Percentiles rank a stretch among this genome's conserved stretches.
Evolutionary conservation across 2,797 vertebrate genomes (phyloP).

Genomic region (Squalus acanthias): DNA sequence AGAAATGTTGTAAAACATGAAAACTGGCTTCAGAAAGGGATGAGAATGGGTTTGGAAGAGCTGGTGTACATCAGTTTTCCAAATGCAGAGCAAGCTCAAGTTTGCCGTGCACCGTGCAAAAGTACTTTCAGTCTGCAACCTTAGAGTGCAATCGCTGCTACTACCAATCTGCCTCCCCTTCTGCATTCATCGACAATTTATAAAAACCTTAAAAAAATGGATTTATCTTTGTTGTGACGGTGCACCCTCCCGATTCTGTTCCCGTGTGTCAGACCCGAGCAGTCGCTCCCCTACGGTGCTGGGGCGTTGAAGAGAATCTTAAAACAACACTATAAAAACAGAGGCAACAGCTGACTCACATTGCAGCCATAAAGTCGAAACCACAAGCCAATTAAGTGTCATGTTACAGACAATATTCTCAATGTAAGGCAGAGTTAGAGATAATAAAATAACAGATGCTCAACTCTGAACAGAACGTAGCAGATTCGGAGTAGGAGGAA

Average conservation of each 20-base stretch:
- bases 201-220: background rate
- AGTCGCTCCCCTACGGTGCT: background rate
- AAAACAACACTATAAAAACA: background rate
- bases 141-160: background rate
- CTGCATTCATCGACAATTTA: background rate
- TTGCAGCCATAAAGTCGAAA: constrained; percentile 3
- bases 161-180: background rate
- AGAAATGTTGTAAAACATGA: background rate
- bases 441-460: constrained; percentile 29
- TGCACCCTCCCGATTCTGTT: background rate
- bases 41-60: background rate
- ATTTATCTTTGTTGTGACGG: background rate
- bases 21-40: background rate
- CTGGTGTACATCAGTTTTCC: background rate
- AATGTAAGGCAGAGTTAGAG: background rate
- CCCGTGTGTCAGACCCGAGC: background rate
- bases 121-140: background rate
- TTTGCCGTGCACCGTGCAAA: background rate
- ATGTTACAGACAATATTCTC: constrained; percentile 16
- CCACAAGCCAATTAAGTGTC: background rate
- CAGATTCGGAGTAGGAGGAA: background rate
- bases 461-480: background rate
- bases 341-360: background rate
- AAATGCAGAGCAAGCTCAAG: background rate
- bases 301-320: background rate